Evolutionary conservation across 2,888 invertebrate genomes (phyloP), one percentile per base, ranked within the genome.

Genomic region (Craniophora ligustri): DNA sequence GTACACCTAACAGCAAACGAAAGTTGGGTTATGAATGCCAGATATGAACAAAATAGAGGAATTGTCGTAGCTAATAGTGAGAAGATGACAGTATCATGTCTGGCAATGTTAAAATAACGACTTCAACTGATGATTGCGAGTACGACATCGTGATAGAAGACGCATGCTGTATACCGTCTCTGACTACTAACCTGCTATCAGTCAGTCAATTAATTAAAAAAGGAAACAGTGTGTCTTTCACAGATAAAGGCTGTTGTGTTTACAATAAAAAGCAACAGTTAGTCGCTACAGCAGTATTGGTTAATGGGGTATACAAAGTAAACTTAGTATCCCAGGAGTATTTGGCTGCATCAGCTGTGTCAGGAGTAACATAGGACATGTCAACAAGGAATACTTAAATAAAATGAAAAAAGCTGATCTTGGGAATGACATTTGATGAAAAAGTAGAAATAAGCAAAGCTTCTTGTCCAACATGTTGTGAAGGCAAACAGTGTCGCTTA

Each of bases 401-500:
- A n/a, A n/a, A n/a, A n/a, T n/a, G n/a, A n/a, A n/a, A n/a, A n/a
- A n/a, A n/a, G n/a, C n/a, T n/a, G n/a, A n/a, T n/a, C n/a, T n/a
- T n/a, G n/a, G n/a, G n/a, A n/a, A n/a, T n/a, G n/a, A n/a, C n/a
- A n/a, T n/a, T n/a, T n/a, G n/a, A n/a, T n/a, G n/a, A n/a, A n/a
- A n/a, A n/a, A n/a, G n/a, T n/a, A n/a, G n/a, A n/a, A n/a, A n/a
- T n/a, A n/a, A n/a, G n/a, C n/a, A n/a, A n/a, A n/a, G n/a, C n/a
- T n/a, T n/a, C n/a, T n/a, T n/a, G n/a, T n/a, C n/a, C n/a, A n/a
- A n/a, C n/a, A n/a, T 61, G 56, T 11, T 61, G 56, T 16, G 28
- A 61, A 38, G 61, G 49, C 1, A 61, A 61, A 14, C 61, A 53
- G 30, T 7, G 16, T 2, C 11, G 61, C 4, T 34, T 53, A 7